Evolutionary conservation across 2,888 invertebrate genomes (phyloP).

Genomic region (Drosophila austrosaltans): DNA sequence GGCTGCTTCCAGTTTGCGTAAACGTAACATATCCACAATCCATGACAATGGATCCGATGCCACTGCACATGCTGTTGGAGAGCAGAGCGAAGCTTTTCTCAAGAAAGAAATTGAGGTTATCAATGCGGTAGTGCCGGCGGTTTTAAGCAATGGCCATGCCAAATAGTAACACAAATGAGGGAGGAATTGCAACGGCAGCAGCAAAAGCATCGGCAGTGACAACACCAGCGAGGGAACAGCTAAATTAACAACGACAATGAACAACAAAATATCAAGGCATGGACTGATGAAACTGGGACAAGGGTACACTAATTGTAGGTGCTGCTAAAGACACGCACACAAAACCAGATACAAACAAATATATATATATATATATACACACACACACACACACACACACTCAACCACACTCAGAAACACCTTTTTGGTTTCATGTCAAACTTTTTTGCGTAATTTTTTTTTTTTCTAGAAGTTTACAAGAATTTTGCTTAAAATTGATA

Average conservation of each 20-base stretch:
- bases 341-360: conserved; percentile 18
- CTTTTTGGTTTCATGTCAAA: conserved; percentile 13
- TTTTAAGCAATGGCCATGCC: conserved; percentile 83
- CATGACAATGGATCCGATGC: conserved; percentile 43
- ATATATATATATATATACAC: background rate
- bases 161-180: conserved; percentile 73
- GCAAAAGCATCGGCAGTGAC: conserved; percentile 9
- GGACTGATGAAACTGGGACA: conserved; percentile 18
- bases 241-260: conserved; percentile 29
- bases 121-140: conserved; percentile 83
- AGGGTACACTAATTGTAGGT: conserved; percentile 12
- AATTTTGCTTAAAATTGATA: conserved; percentile 25
- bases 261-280: conserved; percentile 25
- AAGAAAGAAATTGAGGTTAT: conserved; percentile 84
- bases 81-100: conserved; percentile 73
- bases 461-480: conserved; percentile 9
- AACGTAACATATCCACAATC: conserved; percentile 73
- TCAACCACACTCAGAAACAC: background rate
- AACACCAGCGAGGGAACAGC: conserved; percentile 12
- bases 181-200: background rate
- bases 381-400: conserved; percentile 10
- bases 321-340: conserved; percentile 34
- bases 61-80: conserved; percentile 41
- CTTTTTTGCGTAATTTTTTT: conserved; percentile 11
- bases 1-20: conserved; percentile 75